These are phyloP conservation scores for Spongilla lacustris DNA, from an alignment of 37 sponge, comb jelly and placozoan species.

Conservation along the genomic window DNA sequence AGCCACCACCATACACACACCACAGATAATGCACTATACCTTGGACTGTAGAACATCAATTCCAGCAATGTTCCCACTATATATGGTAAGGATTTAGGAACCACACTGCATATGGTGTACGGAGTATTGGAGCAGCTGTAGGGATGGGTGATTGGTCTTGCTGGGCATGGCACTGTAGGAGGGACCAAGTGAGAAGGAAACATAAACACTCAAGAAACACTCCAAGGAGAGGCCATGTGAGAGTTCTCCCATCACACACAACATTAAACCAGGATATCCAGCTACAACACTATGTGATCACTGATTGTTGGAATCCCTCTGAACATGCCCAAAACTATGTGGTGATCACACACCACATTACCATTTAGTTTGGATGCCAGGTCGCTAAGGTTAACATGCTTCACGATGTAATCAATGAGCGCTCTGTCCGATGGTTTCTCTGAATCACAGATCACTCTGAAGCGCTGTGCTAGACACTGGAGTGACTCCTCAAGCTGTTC, in stretches of 20 bases:
- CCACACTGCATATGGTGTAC: conserved; percentile 46
- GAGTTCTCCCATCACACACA: not conserved
- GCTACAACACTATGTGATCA: too few relatives aligned
- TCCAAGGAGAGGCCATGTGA: not conserved
- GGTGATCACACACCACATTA: too few relatives aligned
- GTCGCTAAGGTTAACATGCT: not conserved
- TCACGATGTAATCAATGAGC: conserved; percentile 16
- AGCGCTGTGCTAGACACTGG: conserved; percentile 38
- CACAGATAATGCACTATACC: conserved; percentile 37
- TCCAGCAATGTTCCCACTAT: conserved; percentile 43
- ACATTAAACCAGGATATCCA: not conserved
- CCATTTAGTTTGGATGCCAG: conserved; percentile 13
- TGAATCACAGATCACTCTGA: conserved; percentile 49
- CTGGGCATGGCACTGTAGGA: not conserved
- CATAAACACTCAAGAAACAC: too few relatives aligned
- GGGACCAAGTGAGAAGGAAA: not conserved
- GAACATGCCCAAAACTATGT: too few relatives aligned
- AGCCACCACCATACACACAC: not conserved
- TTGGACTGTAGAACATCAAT: conserved; percentile 56
- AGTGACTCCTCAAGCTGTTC: conserved; percentile 50
- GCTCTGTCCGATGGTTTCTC: conserved; percentile 9
- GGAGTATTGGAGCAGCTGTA: conserved; percentile 37
- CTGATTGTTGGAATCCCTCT: too few relatives aligned
- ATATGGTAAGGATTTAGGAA: conserved; percentile 45
- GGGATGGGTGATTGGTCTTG: conserved; percentile 53